A percentile compares a stretch with the other conserved stretches of the same genome.
These are phyloP conservation scores for Trogon melanurus DNA, from an alignment of 2,113 vertebrate species.

Conservation along the genomic window DNA sequence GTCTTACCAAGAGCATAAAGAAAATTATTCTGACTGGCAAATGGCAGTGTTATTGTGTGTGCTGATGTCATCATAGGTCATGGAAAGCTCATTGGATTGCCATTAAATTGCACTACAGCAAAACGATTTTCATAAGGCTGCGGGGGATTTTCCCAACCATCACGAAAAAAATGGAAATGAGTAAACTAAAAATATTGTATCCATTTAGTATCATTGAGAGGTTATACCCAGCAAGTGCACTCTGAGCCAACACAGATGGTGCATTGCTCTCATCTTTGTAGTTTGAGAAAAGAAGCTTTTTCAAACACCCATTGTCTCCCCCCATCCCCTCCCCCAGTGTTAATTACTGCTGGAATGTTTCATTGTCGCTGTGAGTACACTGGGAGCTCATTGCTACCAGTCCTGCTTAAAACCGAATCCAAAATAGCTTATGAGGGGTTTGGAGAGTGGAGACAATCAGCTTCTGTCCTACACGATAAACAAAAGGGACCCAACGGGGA, in stretches of 20 bases:
- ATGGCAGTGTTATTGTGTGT: constrained; percentile 2
- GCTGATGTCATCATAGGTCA: not conserved
- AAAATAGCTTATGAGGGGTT: not conserved
- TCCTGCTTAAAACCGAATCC: not conserved
- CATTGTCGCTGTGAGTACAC: not conserved
- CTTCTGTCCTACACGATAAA: not conserved
- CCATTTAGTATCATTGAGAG: not conserved
- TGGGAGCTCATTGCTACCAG: not conserved
- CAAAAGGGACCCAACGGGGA: not conserved
- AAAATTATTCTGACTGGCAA: constrained; percentile 47
- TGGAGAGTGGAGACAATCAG: not conserved
- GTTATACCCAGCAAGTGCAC: not conserved
- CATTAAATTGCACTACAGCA: constrained; percentile 27
- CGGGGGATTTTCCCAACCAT: constrained; percentile 54
- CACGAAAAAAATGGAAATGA: constrained; percentile 44
- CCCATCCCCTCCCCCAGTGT: not conserved
- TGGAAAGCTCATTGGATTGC: constrained; percentile 37
- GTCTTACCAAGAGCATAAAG: constrained; percentile 54
- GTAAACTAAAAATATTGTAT: constrained; percentile 9
- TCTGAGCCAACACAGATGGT: not conserved
- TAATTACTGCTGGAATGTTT: constrained; percentile 11
- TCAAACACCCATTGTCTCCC: not conserved
- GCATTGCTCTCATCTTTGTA: not conserved
- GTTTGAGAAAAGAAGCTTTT: not conserved
- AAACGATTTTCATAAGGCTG: constrained; percentile 27